Evolutionary conservation across 2,888 invertebrate species (phyloP).

Genomic region (Plebejus melissa): DNA sequence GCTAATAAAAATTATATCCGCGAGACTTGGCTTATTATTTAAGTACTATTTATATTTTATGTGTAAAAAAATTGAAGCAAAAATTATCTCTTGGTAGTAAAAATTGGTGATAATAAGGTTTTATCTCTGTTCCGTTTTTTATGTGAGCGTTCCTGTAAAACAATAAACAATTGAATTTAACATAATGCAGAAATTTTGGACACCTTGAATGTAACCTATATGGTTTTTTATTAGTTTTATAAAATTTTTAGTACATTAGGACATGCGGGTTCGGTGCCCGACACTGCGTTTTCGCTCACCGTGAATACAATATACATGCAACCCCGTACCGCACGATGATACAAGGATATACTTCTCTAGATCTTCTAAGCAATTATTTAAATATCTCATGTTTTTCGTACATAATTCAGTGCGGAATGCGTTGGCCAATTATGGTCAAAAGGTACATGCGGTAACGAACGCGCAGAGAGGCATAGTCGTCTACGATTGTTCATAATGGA

Average conservation of each 20-base stretch:
- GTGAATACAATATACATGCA: slow-evolving; percentile 1
- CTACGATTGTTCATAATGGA: no score
- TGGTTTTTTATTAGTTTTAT: not conserved
- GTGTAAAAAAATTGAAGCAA: not conserved
- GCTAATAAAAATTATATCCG: not conserved
- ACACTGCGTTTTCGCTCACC: not conserved
- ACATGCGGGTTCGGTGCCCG: not conserved
- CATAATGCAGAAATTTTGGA: no score
- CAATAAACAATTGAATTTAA: no score
- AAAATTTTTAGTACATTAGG: not conserved
- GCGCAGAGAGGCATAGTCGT: no score
- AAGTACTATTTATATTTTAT: not conserved
- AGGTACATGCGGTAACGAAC: no score
- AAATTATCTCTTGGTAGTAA: not conserved
- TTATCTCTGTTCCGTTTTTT: not conserved
- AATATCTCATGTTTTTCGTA: not conserved
- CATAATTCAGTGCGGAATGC: no score
- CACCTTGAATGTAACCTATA: no score
- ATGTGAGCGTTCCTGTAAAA: not conserved
- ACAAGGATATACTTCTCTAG: not conserved
- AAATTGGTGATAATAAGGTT: not conserved
- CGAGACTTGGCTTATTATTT: slow-evolving; percentile 1
- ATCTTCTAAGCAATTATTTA: not conserved
- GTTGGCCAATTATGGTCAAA: no score
- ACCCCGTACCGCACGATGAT: not conserved